Evolutionary conservation across 2,888 invertebrate species (phyloP).

Genomic region (Ectemnius lituratus): DNA sequence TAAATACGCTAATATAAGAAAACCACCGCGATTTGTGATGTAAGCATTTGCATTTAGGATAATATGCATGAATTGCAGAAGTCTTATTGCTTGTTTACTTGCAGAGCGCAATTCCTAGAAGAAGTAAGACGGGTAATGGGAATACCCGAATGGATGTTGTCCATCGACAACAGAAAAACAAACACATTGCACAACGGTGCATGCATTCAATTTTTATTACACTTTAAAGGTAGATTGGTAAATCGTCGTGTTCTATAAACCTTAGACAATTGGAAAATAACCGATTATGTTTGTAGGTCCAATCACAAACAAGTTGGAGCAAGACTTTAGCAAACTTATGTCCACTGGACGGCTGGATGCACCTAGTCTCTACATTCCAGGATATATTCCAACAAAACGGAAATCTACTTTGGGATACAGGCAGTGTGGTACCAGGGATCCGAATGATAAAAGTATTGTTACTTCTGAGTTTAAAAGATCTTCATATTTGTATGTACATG

Average conservation of each 20-base stretch:
- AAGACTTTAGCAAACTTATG: constrained; percentile 88
- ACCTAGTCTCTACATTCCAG: constrained; percentile 88
- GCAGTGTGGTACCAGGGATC: constrained; percentile 87
- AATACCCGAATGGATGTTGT: constrained; percentile 93
- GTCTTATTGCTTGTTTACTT: constrained; percentile 44
- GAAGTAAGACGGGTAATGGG: constrained; percentile 90
- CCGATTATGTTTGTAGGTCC: constrained; percentile 80
- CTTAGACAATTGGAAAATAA: not conserved
- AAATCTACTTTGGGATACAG: constrained; percentile 86
- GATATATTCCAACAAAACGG: constrained; percentile 85
- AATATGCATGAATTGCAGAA: not conserved
- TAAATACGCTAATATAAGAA: constrained; percentile 92
- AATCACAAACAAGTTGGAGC: constrained; percentile 87
- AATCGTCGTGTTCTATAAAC: not conserved
- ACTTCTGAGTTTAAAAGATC: not conserved
- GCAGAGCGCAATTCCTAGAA: constrained; percentile 89
- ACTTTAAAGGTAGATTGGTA: constrained; percentile 84
- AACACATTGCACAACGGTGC: constrained; percentile 87
- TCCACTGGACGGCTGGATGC: constrained; percentile 86
- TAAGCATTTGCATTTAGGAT: constrained; percentile 78
- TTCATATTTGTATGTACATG: not conserved
- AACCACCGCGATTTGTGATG: constrained; percentile 93
- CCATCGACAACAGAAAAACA: constrained; percentile 90
- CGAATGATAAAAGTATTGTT: constrained; percentile 81
- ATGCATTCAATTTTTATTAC: constrained; percentile 91